Evolutionary conservation across 1,140 invertebrate species (phyloP), one percentile per base, ranked within the genome.

Genomic region (Physella acuta): DNA sequence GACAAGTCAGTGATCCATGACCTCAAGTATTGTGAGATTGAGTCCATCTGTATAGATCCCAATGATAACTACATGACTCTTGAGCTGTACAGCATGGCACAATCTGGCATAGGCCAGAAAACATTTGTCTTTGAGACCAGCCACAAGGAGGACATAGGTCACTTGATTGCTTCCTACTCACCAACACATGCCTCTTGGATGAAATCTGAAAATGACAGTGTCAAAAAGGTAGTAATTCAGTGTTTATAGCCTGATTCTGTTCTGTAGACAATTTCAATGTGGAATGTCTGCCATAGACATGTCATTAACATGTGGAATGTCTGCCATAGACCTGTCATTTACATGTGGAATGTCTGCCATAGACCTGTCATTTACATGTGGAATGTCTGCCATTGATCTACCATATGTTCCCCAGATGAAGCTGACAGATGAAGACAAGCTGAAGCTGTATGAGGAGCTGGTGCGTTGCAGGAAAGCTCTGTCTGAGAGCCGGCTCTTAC

Each of bases 51-150:
- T 80, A 85, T 97, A 65, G 94, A 97, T 81, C 93, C 94, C 0
- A 93, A 81, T 72, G 94, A 97, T 82, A 92, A 92, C 78, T 94
- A 96, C 72, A 90, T 97, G 33, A 97, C 94, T 0, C 89, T 97
- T 68, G 89, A 88, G 71, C 74, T 90, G 64, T 85, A 86, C 89
- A 75, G 89, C 88, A 71, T 88, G 88, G 73, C 88, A 84, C 51
- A 89, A 88, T 66, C 90, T 88, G 76, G 88, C 88, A 76, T 79
- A 64, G 53, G 91, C 90, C 86, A 83, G 71, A 93, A 93, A 76
- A 96, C 94, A 85, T 95, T 95, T 83, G 94, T 97, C 20, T 95
- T 97, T 80, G 94, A 97, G 83, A 95, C 94, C 0, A 81, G 87
- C 16, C 92, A 94, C 78, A 96, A 96, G 81, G 86, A 86, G 68